A percentile compares a stretch with the other conserved stretches of the same genome.
phyloP scores from a whole-genome alignment of 2,113 vertebrate species.

The Potamarius usumacintae region DNA sequence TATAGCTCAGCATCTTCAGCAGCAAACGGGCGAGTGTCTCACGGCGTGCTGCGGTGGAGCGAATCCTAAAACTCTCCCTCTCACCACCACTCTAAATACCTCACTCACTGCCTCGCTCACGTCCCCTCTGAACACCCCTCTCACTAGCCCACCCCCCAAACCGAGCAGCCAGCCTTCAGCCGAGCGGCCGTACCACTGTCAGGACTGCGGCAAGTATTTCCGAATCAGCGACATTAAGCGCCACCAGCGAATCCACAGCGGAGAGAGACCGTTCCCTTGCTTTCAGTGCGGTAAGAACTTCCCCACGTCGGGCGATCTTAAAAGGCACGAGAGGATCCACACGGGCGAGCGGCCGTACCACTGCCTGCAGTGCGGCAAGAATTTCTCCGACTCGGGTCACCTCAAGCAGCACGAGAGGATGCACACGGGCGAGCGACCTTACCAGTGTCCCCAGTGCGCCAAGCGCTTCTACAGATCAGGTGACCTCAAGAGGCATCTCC shows the following conservation, averaged over 20 bases:
- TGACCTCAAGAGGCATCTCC: slow-evolving; percentile 47
- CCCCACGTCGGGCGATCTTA: slow-evolving; percentile 48
- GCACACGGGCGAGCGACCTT: slow-evolving; percentile 52
- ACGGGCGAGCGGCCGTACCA: slow-evolving; percentile 47
- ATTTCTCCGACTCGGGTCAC: slow-evolving; percentile 47
- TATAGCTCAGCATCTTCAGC: slow-evolving; percentile 54
- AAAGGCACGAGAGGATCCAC: slow-evolving; percentile 53
- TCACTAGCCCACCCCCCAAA: slow-evolving; percentile 36
- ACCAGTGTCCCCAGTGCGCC: slow-evolving; percentile 50
- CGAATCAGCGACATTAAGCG: slow-evolving; percentile 53
- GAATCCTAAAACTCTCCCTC: slow-evolving; percentile 28
- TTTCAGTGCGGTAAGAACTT: slow-evolving; percentile 55
- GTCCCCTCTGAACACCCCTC: slow-evolving; percentile 2
- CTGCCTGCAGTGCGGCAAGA: slow-evolving; percentile 53
- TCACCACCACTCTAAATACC: slow-evolving; percentile 13
- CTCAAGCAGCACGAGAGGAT: slow-evolving; percentile 53
- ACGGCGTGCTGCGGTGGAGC: slow-evolving; percentile 43
- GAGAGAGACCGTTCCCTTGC: slow-evolving; percentile 51
- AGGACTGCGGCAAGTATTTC: slow-evolving; percentile 53
- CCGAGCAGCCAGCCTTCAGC: slow-evolving; percentile 30
- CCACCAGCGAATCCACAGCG: slow-evolving; percentile 54
- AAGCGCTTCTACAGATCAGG: slow-evolving; percentile 54
- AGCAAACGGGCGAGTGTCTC: slow-evolving; percentile 54
- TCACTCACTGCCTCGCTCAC: slow-evolving; percentile 15
- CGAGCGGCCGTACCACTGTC: slow-evolving; percentile 52